Evolutionary conservation across 2,888 invertebrate genomes (phyloP), one percentile per base, ranked within the genome.

Genomic region (Cyclophora punctaria): DNA sequence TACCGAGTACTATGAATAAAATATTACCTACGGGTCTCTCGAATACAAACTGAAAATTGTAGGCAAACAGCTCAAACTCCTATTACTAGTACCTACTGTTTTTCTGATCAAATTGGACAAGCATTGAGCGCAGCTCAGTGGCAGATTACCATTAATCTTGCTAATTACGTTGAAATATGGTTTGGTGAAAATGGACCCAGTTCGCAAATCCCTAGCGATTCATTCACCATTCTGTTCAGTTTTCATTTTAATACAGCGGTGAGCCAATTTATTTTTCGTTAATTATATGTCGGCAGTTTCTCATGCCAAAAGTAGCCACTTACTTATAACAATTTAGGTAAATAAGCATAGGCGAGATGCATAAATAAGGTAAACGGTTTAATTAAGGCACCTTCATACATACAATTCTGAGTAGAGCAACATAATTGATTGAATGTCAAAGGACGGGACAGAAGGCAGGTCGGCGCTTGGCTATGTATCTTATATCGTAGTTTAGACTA

Each of bases 151-250:
- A 73, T 75, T 73, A 71, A 71, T 75, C 71, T 66, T 60, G 55
- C 62, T 75, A 73, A 75, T 73, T 73, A 67, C 61, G 57, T 47
- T 53, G 62, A 62, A 69, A 69, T 66, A 64, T 63, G 49, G 57
- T 64, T 66, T 58, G 49, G 56, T 58, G 64, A 67, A 71, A 68
- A 61, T 57, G 60, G 65, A 61, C 56, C 58, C 57, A 51, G 7
- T 47, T 51, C 44, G 41, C 46, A 48, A 52, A 53, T 45, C 52
- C 48, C 47, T 50, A 41, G 48, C 44, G 52, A 43, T 47, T 44
- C 48, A 45, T 44, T 43, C 33, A 35, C 46, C 45, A 53, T 55
- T 62, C 61, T 58, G 59, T 62, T 66, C 20, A 20, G 20, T 20
- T 67, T 61, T 37, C 60, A 61, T 62, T 69, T 64, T 65, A 70